These are phyloP conservation scores for Acrobasis suavella DNA, from an alignment of 2,888 invertebrate species.

Conservation along the genomic window DNA sequence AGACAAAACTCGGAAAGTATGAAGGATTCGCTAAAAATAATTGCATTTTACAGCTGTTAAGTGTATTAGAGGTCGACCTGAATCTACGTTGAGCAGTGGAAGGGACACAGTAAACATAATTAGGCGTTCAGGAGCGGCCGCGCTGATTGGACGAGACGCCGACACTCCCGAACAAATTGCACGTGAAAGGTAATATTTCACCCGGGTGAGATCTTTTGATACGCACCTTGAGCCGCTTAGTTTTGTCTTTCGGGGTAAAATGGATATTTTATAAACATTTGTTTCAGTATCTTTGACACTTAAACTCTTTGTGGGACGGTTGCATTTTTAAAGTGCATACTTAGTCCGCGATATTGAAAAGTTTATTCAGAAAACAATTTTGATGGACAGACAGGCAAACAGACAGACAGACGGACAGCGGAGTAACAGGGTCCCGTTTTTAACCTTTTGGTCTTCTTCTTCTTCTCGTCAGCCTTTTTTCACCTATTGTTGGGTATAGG, in stretches of 20 bases:
- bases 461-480: too few species aligned
- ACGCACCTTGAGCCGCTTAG: slow-evolving; percentile 45
- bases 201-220: slow-evolving; percentile 51
- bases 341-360: too few species aligned
- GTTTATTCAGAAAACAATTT: too few species aligned
- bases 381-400: too few species aligned
- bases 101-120: slow-evolving; percentile 59
- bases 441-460: too few species aligned
- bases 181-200: slow-evolving; percentile 65
- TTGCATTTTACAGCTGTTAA: slow-evolving; percentile 8
- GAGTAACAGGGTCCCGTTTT: too few species aligned
- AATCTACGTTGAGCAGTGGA: slow-evolving; percentile 16
- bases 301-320: neutral
- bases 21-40: too few species aligned
- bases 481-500: too few species aligned
- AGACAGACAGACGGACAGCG: too few species aligned
- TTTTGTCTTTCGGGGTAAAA: slow-evolving; percentile 43
- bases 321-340: neutral
- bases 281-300: neutral
- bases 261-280: slow-evolving; percentile 16
- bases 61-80: slow-evolving; percentile 18
- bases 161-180: slow-evolving; percentile 59
- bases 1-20: too few species aligned
- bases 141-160: slow-evolving; percentile 65
- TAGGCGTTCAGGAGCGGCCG: slow-evolving; percentile 54